A percentile compares a stretch with the other conserved stretches of the same genome.
Conservation (phyloP, 2,797 vertebrate species). For the Enteromius radiatus region DNA sequence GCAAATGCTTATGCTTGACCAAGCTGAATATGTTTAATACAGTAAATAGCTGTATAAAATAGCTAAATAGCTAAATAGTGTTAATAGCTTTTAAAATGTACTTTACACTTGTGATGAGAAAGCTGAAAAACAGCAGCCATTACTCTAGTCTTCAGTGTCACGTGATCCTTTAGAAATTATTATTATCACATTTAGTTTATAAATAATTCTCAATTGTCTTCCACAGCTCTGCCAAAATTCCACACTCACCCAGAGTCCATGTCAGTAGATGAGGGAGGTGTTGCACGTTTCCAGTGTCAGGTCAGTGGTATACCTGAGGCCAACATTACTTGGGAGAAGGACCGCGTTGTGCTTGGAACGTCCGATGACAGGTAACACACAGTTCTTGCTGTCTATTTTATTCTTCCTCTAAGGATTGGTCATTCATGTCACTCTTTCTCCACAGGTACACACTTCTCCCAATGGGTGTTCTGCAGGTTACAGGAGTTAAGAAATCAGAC, state of each 20-base stretch:
- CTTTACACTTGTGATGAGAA: background rate
- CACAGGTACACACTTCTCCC: conserved; percentile 82
- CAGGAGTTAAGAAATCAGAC: conserved; percentile 68
- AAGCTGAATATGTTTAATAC: background rate
- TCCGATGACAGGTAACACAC: conserved; percentile 68
- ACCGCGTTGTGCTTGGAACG: conserved; percentile 65
- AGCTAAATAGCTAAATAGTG: no score
- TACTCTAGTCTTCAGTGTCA: background rate
- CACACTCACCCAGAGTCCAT: conserved; percentile 78
- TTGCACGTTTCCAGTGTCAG: conserved; percentile 79
- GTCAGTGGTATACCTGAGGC: conserved; percentile 76
- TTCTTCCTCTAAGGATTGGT: background rate
- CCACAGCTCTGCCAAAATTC: conserved; percentile 77
- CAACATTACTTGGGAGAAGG: conserved; percentile 81
- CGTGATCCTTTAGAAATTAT: background rate
- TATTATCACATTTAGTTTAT: background rate
- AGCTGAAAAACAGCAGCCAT: background rate
- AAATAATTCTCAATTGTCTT: background rate
- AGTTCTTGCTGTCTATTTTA: background rate
- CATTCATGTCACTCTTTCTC: background rate
- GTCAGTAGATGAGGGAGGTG: conserved; percentile 74
- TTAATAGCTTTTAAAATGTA: background rate
- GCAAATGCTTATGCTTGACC: background rate
- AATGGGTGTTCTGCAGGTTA: conserved; percentile 80
- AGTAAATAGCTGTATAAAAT: no score